Evolutionary conservation across 2,113 vertebrate species (phyloP).

Genomic region (Vidua macroura): DNA sequence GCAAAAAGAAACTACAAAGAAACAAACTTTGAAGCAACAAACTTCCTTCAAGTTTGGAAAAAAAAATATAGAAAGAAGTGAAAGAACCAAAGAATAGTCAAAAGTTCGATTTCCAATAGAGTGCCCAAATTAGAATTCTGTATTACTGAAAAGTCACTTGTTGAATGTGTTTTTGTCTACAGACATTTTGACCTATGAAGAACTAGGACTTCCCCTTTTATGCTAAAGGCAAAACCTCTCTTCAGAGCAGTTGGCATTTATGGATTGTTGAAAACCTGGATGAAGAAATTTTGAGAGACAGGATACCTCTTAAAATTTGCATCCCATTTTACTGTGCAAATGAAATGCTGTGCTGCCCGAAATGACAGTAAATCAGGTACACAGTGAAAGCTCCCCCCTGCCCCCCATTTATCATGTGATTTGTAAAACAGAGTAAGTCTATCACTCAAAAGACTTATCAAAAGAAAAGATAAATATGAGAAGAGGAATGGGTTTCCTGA

Average conservation of each 20-base stretch:
- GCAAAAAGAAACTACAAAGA: background rate
- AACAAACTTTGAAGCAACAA: background rate
- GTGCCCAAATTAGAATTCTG: background rate
- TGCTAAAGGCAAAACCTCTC: background rate
- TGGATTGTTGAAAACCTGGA: background rate
- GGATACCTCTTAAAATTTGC: background rate
- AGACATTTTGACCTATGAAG: background rate
- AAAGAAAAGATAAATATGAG: background rate
- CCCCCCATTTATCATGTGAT: background rate
- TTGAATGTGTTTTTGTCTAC: background rate
- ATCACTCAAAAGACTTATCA: background rate
- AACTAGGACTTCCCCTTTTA: background rate
- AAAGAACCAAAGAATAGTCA: background rate
- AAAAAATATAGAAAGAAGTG: background rate
- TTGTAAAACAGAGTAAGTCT: background rate
- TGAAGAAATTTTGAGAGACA: background rate
- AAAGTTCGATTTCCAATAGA: background rate
- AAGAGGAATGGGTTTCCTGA: background rate
- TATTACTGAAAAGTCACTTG: background rate
- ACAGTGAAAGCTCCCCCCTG: fast-evolving
- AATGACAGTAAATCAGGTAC: background rate
- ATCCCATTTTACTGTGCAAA: background rate
- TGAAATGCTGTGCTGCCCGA: background rate
- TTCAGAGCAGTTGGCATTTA: background rate
- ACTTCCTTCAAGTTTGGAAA: background rate